Evolutionary conservation across 2,113 vertebrate species (phyloP).

Genomic region (Xenopus tropicalis): DNA sequence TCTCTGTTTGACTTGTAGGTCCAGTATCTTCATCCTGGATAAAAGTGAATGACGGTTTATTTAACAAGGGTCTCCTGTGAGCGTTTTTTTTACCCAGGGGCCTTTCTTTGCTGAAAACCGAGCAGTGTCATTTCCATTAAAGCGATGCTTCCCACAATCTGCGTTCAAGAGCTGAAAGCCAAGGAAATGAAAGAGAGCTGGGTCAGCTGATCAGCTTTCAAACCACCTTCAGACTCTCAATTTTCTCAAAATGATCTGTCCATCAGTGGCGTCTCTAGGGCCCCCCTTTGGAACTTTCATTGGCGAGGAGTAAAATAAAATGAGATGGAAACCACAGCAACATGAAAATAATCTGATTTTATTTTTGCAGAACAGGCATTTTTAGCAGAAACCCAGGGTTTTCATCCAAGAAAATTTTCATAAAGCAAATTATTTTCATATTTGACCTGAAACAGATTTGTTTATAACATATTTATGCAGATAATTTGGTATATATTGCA

Average conservation of each 20-base stretch:
- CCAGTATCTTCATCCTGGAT: slow-evolving; percentile 54
- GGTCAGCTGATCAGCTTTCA: slow-evolving; percentile 69
- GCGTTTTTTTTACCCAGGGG: slow-evolving; percentile 38
- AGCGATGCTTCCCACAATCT: slow-evolving; percentile 51
- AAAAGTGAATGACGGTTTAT: slow-evolving; percentile 49
- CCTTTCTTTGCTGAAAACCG: slow-evolving; percentile 44
- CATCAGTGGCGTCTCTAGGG: slow-evolving; percentile 39
- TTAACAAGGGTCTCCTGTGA: slow-evolving; percentile 55
- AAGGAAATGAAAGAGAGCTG: slow-evolving; percentile 55
- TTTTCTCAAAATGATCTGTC: slow-evolving; percentile 59
- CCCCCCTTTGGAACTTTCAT: slow-evolving; percentile 48
- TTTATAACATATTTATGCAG: background rate
- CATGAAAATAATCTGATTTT: background rate
- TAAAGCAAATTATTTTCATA: background rate
- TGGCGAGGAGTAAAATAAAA: slow-evolving; percentile 41
- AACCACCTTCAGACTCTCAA: slow-evolving; percentile 53
- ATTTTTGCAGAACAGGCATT: slow-evolving; percentile 11
- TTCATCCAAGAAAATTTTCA: background rate
- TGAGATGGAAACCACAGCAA: background rate
- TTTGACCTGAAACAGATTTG: too few species aligned
- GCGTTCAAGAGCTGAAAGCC: slow-evolving; percentile 54
- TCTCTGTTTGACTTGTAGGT: slow-evolving; percentile 62
- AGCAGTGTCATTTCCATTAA: slow-evolving; percentile 48
- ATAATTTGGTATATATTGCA: too few species aligned
- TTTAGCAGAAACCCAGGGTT: background rate